These are phyloP conservation scores for Barnardius zonarius DNA, from an alignment of 2,113 vertebrate genomes.

Conservation along the genomic window DNA sequence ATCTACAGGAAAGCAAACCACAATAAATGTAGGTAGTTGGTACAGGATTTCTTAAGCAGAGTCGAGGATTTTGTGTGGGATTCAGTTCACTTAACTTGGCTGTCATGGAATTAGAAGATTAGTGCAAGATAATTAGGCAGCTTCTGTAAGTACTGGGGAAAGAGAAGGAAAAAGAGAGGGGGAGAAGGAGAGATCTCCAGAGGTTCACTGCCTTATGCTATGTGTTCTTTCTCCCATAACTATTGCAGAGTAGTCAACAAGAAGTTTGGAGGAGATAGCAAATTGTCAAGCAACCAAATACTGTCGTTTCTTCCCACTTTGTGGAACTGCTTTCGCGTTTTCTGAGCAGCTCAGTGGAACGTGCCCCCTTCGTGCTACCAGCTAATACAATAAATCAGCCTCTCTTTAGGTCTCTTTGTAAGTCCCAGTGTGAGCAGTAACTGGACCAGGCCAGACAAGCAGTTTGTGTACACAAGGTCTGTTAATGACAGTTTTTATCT, in stretches of 20 bases:
- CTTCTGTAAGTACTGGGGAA: background rate
- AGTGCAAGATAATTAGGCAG: background rate
- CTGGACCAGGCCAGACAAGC: background rate
- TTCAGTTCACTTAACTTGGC: background rate
- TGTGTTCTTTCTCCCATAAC: background rate
- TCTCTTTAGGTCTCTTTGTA: background rate
- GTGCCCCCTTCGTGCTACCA: rapidly evolving
- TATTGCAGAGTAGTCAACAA: background rate
- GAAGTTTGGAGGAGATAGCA: background rate
- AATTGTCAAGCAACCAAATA: background rate
- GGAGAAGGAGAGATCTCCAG: background rate
- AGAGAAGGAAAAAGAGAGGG: background rate
- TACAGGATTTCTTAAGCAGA: background rate
- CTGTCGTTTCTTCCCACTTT: background rate
- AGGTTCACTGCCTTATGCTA: background rate
- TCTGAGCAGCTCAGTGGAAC: background rate
- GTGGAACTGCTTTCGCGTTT: background rate
- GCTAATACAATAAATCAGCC: background rate
- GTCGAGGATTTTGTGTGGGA: background rate
- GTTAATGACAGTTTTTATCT: background rate
- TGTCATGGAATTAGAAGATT: background rate
- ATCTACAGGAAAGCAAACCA: background rate
- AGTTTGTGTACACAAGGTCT: background rate
- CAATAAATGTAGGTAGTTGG: background rate
- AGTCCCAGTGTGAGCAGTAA: background rate